phyloP scores from a whole-genome alignment of 2,888 invertebrate species.

The Drosophila nr. perissopoda region DNA sequence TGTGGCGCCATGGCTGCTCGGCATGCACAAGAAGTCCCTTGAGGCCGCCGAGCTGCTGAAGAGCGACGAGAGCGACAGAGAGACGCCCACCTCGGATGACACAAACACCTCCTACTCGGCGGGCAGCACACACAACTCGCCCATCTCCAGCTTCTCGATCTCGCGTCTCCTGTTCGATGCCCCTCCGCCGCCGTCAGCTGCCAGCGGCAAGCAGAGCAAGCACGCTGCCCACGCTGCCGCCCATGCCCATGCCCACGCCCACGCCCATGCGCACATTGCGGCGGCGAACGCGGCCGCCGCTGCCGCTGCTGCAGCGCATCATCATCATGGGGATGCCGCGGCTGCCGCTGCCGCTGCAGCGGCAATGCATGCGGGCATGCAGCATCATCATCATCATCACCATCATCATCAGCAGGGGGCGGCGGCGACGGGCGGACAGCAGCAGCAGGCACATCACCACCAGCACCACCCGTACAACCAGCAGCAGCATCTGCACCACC shows the following conservation, averaged over 20 bases:
- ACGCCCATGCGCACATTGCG: constrained; percentile 62
- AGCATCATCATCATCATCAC: constrained; percentile 60
- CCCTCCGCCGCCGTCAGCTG: constrained; percentile 64
- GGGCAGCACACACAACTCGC: constrained; percentile 85
- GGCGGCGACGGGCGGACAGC: constrained; percentile 22
- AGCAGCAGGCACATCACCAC: constrained; percentile 47
- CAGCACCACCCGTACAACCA: constrained; percentile 83
- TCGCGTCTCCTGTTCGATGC: constrained; percentile 84
- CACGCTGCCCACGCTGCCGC: constrained; percentile 59
- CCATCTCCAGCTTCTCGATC: constrained; percentile 85
- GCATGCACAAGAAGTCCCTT: constrained; percentile 97
- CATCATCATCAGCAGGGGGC: constrained; percentile 51
- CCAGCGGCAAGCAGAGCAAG: constrained; percentile 55
- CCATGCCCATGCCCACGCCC: constrained; percentile 55
- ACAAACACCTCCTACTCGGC: constrained; percentile 87
- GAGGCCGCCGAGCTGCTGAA: constrained; percentile 99
- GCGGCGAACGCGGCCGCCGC: constrained; percentile 59
- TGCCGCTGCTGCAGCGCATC: constrained; percentile 54
- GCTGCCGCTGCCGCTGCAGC: constrained; percentile 54
- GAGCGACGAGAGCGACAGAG: constrained; percentile 90
- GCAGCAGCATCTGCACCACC: constrained; percentile 80
- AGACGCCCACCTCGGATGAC: constrained; percentile 86
- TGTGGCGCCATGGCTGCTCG: constrained; percentile 99
- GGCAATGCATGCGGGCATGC: constrained; percentile 58
- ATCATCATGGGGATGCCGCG: constrained; percentile 56